Percentiles rank a stretch among this genome's conserved stretches.
These are phyloP conservation scores for Maconellicoccus hirsutus DNA, from an alignment of 1,140 invertebrate species.

Conservation along the genomic window DNA sequence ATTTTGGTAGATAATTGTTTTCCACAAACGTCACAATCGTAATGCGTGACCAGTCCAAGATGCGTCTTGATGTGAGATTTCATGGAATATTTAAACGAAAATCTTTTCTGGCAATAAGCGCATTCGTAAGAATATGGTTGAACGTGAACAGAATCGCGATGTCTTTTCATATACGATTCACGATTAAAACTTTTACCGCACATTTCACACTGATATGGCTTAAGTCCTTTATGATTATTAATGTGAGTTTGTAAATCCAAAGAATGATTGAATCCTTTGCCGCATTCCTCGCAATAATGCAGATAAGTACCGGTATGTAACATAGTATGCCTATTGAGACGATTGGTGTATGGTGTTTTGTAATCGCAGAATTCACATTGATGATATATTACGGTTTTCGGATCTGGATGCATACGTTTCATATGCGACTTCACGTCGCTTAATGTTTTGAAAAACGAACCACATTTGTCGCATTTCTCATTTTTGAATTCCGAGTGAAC, in stretches of 20 bases:
- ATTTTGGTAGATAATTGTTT: conserved; percentile 26
- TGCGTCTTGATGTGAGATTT: conserved; percentile 50
- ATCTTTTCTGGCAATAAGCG: conserved; percentile 23
- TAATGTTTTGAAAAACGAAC: neutral
- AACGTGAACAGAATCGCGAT: conserved; percentile 31
- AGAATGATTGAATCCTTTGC: conserved; percentile 45
- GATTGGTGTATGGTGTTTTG: neutral
- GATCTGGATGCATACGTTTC: neutral
- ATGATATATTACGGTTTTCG: neutral
- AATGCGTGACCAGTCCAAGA: conserved; percentile 34
- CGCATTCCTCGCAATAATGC: conserved; percentile 51
- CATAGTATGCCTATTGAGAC: conserved; percentile 32
- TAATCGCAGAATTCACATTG: neutral
- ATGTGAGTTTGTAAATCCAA: conserved; percentile 33
- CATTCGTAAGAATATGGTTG: conserved; percentile 21
- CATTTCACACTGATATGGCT: conserved; percentile 12
- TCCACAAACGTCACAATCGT: conserved; percentile 37
- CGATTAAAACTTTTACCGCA: conserved; percentile 13
- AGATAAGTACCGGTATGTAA: conserved; percentile 54
- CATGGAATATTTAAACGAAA: conserved; percentile 21
- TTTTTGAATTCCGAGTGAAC: neutral
- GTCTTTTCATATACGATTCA: conserved; percentile 34
- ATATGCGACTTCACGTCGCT: neutral
- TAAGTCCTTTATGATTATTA: conserved; percentile 7
- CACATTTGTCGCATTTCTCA: neutral